A percentile compares a stretch with the other conserved stretches of the same genome.
These are phyloP conservation scores for Nasalis larvatus DNA, from an alignment of 2,113 vertebrate genomes.

Conservation along the genomic window DNA sequence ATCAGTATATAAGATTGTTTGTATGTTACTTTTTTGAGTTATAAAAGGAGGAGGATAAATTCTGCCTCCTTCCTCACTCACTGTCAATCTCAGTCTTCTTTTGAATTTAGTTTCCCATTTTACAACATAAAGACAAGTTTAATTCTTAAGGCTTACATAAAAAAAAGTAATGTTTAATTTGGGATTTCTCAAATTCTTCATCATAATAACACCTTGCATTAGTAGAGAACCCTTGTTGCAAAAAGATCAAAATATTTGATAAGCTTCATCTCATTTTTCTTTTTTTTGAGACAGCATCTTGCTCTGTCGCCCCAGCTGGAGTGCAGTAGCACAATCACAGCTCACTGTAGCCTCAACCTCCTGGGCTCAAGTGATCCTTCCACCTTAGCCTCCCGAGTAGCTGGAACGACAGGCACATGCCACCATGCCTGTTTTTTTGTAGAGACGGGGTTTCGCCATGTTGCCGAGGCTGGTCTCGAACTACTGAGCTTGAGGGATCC, in stretches of 20 bases:
- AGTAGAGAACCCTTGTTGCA: background rate
- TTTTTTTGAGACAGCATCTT: too few species aligned
- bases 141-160: background rate
- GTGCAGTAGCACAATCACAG: too few species aligned
- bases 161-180: background rate
- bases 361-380: too few species aligned
- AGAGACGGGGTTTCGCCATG: too few species aligned
- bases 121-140: background rate
- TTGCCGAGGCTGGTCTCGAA: too few species aligned
- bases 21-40: background rate
- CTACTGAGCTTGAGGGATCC: too few species aligned
- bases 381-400: too few species aligned
- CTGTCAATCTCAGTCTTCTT: background rate
- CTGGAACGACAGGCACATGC: too few species aligned
- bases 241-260: background rate
- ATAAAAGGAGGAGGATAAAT: background rate
- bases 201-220: background rate
- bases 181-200: background rate
- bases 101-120: background rate
- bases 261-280: background rate
- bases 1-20: background rate
- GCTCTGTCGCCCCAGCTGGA: too few species aligned
- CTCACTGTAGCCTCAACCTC: too few species aligned
- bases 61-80: background rate
- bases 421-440: too few species aligned